Percentiles rank a stretch among this genome's conserved stretches.
Conservation (phyloP, 2,888 invertebrate species). For the Melipona bicolor region DNA sequence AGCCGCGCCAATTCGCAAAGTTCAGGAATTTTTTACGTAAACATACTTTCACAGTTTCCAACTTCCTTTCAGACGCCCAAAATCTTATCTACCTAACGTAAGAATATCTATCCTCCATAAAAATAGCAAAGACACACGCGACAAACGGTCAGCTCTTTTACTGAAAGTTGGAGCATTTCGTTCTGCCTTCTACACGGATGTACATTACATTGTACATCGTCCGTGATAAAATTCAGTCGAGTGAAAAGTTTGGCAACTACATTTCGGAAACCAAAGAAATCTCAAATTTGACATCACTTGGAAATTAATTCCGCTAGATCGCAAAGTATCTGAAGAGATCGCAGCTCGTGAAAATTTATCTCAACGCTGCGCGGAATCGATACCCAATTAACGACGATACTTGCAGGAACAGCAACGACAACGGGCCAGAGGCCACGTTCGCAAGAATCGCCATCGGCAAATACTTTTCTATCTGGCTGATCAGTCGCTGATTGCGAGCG, state of each 20-base stretch:
- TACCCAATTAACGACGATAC: conserved; percentile 38
- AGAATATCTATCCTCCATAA: background rate
- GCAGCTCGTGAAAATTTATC: conserved; percentile 16
- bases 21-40: background rate
- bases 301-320: background rate
- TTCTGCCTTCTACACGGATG: too few relatives aligned
- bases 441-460: background rate
- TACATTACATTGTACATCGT: too few relatives aligned
- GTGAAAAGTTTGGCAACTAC: too few relatives aligned
- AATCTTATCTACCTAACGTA: too few relatives aligned
- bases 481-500: conserved; percentile 24
- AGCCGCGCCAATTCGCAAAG: background rate
- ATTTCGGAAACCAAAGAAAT: too few relatives aligned
- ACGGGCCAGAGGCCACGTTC: background rate
- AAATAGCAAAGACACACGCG: background rate
- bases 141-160: background rate
- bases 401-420: conserved; percentile 5
- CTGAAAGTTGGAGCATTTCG: too few relatives aligned
- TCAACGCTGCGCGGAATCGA: conserved; percentile 21
- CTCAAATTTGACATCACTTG: too few relatives aligned
- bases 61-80: too few relatives aligned
- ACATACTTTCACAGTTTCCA: background rate
- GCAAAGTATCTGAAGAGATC: conserved; percentile 20
- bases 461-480: conserved; percentile 26
- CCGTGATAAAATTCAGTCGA: too few relatives aligned